phyloP scores from a whole-genome alignment of 2,797 vertebrate species.

The Enteromius argenteus region DNA sequence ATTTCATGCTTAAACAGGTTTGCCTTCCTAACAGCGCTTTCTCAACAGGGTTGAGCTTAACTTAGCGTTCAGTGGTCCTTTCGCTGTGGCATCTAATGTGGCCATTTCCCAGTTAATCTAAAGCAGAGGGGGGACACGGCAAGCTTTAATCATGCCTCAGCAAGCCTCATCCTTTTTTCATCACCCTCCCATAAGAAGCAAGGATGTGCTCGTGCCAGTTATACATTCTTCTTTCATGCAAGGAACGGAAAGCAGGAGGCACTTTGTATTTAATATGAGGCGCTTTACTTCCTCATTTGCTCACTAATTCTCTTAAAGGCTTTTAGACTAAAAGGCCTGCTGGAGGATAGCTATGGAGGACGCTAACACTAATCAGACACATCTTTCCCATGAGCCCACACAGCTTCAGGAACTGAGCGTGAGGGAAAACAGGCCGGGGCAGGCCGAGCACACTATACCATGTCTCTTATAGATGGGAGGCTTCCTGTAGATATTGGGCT shows the following conservation, averaged over 20 bases:
- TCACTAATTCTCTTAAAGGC: neutral
- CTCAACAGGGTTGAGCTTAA: neutral
- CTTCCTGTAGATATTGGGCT: slow-evolving; percentile 98
- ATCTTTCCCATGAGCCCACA: slow-evolving; percentile 50
- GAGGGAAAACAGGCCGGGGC: slow-evolving; percentile 33
- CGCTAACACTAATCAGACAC: slow-evolving; percentile 43
- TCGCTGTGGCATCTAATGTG: slow-evolving; percentile 26
- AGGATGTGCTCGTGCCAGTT: slow-evolving; percentile 33
- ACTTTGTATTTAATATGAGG: neutral
- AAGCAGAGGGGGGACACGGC: slow-evolving; percentile 19
- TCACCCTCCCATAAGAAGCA: slow-evolving; percentile 25
- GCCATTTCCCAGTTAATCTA: slow-evolving; percentile 29
- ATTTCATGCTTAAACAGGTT: slow-evolving; percentile 28
- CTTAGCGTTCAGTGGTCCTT: slow-evolving; percentile 3
- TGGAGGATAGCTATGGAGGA: slow-evolving; percentile 8
- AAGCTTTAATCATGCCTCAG: slow-evolving; percentile 41
- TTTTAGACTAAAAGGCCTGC: neutral
- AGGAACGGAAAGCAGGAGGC: slow-evolving; percentile 13
- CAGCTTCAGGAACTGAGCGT: slow-evolving; percentile 27
- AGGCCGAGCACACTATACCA: slow-evolving; percentile 76
- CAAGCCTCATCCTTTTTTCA: slow-evolving; percentile 43
- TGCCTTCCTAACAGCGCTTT: slow-evolving; percentile 15
- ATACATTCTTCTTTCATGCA: slow-evolving; percentile 37
- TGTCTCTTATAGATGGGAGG: slow-evolving; percentile 98
- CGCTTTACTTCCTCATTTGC: neutral